A percentile compares a stretch with the other conserved stretches of the same genome.
These are phyloP conservation scores for Rhinella marina DNA, from an alignment of 2,797 vertebrate species.

Conservation along the genomic window DNA sequence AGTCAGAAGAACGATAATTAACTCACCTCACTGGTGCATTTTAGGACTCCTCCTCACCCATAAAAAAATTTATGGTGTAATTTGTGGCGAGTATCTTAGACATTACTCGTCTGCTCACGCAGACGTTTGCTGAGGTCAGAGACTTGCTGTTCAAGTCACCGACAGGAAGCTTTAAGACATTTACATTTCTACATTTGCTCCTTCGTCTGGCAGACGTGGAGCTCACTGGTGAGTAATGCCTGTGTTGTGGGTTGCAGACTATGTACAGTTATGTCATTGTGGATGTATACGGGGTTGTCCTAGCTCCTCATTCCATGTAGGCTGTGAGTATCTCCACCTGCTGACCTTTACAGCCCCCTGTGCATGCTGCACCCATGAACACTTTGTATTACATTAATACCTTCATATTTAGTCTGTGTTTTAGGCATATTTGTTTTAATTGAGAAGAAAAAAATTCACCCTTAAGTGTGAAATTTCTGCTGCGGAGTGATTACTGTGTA, in stretches of 20 bases:
- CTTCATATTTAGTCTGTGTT: neutral
- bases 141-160: neutral
- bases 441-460: neutral
- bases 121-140: neutral
- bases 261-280: neutral
- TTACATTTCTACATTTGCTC: neutral
- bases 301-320: neutral
- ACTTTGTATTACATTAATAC: neutral
- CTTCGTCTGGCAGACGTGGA: neutral
- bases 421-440: neutral
- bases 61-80: neutral
- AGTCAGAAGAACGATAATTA: too few species aligned
- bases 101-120: neutral
- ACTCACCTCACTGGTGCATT: too few species aligned
- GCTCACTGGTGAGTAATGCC: conserved; percentile 22
- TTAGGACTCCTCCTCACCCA: too few species aligned
- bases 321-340: neutral
- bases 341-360: neutral
- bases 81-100: neutral
- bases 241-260: neutral
- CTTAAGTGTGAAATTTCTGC: neutral
- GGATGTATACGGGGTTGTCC: neutral
- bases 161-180: conserved; percentile 19
- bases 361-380: neutral
- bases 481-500: neutral